Percentiles rank a stretch among this genome's conserved stretches.
Conservation (phyloP, 2,888 invertebrate genomes). For the Pristionchus fissidentatus region DNA sequence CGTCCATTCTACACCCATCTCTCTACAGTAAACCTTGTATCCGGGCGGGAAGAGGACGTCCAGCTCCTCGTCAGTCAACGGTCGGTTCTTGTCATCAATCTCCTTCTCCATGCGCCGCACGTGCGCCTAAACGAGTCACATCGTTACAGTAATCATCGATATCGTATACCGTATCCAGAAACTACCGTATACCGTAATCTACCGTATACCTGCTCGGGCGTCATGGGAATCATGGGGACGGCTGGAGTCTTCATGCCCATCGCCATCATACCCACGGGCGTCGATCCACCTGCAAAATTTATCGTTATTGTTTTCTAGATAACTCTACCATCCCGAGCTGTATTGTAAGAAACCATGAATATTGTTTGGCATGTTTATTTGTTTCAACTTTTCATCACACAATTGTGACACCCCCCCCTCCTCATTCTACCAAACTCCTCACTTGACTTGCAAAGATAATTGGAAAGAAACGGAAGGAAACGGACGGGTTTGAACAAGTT, state of each 20-base stretch:
- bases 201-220: slow-evolving; percentile 84
- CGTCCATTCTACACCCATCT: not conserved
- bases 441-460: too few species aligned
- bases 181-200: slow-evolving; percentile 76
- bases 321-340: too few species aligned
- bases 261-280: slow-evolving; percentile 84
- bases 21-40: slow-evolving; percentile 85
- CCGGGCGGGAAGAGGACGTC: slow-evolving; percentile 98
- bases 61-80: slow-evolving; percentile 95
- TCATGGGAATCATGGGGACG: slow-evolving; percentile 91
- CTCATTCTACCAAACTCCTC: too few species aligned
- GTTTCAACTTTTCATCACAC: too few species aligned
- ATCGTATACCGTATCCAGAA: too few species aligned
- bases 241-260: slow-evolving; percentile 99
- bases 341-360: too few species aligned
- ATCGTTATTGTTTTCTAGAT: too few species aligned
- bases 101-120: slow-evolving; percentile 82
- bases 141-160: not conserved
- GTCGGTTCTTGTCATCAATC: slow-evolving; percentile 96
- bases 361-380: too few species aligned
- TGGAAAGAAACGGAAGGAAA: too few species aligned
- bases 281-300: slow-evolving; percentile 76
- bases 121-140: slow-evolving; percentile 4
- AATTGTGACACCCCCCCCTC: too few species aligned
- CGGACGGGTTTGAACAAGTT: too few species aligned